These are phyloP conservation scores for Campoletis sonorensis DNA, from an alignment of 1,140 invertebrate species.

Conservation along the genomic window DNA sequence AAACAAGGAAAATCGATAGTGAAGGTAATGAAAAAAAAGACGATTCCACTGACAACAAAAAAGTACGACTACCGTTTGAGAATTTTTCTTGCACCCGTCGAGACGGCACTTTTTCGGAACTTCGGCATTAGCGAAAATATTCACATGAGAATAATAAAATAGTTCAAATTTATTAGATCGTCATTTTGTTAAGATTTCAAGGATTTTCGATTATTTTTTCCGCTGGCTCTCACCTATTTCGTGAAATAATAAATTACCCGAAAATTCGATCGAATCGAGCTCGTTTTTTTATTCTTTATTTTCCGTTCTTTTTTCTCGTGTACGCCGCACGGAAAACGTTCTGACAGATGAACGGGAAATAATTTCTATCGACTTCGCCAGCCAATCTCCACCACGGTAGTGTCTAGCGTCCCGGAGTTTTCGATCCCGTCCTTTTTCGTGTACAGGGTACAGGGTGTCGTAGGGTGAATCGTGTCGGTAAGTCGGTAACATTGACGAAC, in stretches of 20 bases:
- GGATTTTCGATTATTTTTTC: background rate
- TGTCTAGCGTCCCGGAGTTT: background rate
- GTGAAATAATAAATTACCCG: background rate
- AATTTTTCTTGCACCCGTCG: constrained; percentile 54
- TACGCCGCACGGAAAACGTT: background rate
- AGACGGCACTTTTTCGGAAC: constrained; percentile 53
- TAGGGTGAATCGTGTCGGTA: too few species aligned
- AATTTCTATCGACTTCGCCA: background rate
- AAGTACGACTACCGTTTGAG: constrained; percentile 48
- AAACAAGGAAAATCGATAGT: constrained; percentile 20
- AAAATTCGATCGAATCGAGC: too few species aligned
- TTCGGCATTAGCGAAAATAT: constrained; percentile 44
- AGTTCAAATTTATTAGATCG: constrained; percentile 4
- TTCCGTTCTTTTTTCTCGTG: constrained; percentile 4
- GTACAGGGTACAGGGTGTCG: background rate
- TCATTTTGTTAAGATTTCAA: background rate
- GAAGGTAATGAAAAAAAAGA: constrained; percentile 32
- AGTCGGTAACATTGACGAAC: too few species aligned
- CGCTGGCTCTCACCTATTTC: background rate
- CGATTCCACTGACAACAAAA: constrained; percentile 13
- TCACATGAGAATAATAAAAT: background rate
- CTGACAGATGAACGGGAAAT: background rate
- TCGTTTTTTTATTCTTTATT: background rate
- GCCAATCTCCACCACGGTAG: background rate
- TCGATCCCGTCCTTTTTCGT: background rate